Percentiles rank a stretch among this genome's conserved stretches.
phyloP scores from a whole-genome alignment of 2,797 vertebrate genomes.

The Syndactyla subalaris region DNA sequence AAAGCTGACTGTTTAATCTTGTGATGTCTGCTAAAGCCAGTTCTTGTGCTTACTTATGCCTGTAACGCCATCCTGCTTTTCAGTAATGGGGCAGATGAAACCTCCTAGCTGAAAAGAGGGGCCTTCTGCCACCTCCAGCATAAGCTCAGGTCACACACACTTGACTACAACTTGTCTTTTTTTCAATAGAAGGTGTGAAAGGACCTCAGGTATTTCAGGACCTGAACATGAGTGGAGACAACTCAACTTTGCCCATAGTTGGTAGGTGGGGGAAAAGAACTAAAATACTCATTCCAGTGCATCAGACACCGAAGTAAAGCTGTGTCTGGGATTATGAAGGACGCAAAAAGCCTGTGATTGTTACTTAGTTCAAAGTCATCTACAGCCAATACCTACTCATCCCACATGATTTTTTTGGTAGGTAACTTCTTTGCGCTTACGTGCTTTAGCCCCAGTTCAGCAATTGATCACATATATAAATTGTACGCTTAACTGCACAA shows the following conservation, averaged over 20 bases:
- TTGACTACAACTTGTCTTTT: background rate
- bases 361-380: background rate
- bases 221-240: background rate
- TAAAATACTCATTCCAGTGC: rapidly evolving
- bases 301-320: rapidly evolving
- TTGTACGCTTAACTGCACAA: background rate
- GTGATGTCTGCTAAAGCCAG: background rate
- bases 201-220: background rate
- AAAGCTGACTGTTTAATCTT: background rate
- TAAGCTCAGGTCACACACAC: background rate
- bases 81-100: background rate
- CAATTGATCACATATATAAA: background rate
- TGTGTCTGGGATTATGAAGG: background rate
- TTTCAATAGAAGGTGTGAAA: background rate
- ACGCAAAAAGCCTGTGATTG: background rate
- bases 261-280: background rate
- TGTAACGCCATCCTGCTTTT: background rate
- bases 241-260: background rate
- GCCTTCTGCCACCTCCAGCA: background rate
- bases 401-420: background rate
- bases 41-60: background rate
- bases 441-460: background rate
- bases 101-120: background rate
- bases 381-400: background rate
- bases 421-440: background rate